These are phyloP conservation scores for Conistra vaccinii DNA, from an alignment of 2,888 invertebrate genomes.

Conservation along the genomic window DNA sequence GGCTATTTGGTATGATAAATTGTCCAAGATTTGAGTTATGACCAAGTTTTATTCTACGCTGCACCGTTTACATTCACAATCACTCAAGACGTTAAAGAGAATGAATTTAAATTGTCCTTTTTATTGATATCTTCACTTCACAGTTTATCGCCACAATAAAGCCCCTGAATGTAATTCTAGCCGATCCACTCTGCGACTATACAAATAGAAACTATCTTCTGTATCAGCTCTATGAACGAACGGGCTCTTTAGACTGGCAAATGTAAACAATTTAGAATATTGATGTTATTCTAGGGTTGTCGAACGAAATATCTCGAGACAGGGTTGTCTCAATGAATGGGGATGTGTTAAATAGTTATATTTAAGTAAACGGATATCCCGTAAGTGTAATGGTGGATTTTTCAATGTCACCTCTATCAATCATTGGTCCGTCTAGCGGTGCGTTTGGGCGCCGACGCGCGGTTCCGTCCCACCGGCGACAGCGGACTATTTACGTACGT, in stretches of 20 bases:
- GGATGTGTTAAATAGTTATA: constrained; percentile 23
- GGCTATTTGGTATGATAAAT: constrained; percentile 45
- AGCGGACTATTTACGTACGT: constrained; percentile 86
- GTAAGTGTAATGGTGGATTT: constrained; percentile 53
- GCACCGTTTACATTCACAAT: constrained; percentile 21
- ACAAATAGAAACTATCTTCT: constrained; percentile 31
- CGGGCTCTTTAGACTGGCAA: constrained; percentile 15
- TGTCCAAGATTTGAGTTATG: constrained; percentile 46
- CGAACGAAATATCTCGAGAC: neutral
- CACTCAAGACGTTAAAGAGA: constrained; percentile 20
- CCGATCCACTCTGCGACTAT: constrained; percentile 10
- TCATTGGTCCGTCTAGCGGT: constrained; percentile 79
- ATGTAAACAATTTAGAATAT: constrained; percentile 48
- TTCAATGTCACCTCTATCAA: constrained; percentile 86
- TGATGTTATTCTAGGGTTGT: constrained; percentile 29
- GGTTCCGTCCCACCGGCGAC: constrained; percentile 77
- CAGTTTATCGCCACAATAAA: constrained; percentile 24
- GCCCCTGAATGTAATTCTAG: constrained; percentile 24
- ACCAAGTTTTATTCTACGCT: constrained; percentile 33
- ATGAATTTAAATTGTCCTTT: constrained; percentile 26
- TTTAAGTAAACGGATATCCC: constrained; percentile 69
- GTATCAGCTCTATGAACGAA: constrained; percentile 26
- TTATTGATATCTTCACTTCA: constrained; percentile 16
- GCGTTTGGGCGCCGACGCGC: constrained; percentile 79
- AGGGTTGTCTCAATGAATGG: neutral